Percentiles rank a stretch among this genome's conserved stretches.
Conservation (phyloP, 35 echinoderm and acorn worm species). For the Lytechinus pictus region DNA sequence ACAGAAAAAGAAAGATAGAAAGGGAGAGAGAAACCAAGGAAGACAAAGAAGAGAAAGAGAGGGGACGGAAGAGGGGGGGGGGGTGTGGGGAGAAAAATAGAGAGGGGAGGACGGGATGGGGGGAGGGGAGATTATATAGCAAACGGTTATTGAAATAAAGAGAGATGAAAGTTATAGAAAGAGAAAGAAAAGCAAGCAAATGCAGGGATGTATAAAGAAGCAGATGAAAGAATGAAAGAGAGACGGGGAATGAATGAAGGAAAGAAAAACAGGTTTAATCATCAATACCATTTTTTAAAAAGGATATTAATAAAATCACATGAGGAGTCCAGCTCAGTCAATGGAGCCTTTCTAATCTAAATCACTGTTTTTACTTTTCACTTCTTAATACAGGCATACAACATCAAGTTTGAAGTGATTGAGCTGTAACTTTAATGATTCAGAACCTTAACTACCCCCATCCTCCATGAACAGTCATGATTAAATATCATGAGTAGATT, state of each 20-base stretch:
- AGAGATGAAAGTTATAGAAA: not conserved
- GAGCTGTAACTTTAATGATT: not conserved
- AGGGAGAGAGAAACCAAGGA: not conserved
- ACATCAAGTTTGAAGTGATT: not conserved
- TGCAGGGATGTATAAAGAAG: not conserved
- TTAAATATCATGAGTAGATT: too few species aligned
- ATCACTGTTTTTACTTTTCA: not conserved
- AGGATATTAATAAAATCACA: not conserved
- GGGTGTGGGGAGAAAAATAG: not conserved
- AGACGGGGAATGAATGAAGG: constrained; percentile 21
- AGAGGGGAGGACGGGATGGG: not conserved
- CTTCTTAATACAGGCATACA: not conserved
- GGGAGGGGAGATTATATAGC: not conserved
- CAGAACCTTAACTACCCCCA: not conserved
- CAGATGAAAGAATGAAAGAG: constrained; percentile 20
- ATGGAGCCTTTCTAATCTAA: not conserved
- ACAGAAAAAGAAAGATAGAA: not conserved
- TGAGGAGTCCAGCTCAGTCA: not conserved
- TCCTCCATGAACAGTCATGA: not conserved
- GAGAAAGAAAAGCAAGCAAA: not conserved
- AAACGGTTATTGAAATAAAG: not conserved
- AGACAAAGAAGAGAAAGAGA: not conserved
- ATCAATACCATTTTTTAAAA: not conserved
- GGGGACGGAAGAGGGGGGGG: not conserved
- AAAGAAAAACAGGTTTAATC: constrained; percentile 12